Percentiles rank a stretch among this genome's conserved stretches.
Evolutionary conservation across 2,797 vertebrate species (phyloP).

Genomic region (Sebastes nivosus): DNA sequence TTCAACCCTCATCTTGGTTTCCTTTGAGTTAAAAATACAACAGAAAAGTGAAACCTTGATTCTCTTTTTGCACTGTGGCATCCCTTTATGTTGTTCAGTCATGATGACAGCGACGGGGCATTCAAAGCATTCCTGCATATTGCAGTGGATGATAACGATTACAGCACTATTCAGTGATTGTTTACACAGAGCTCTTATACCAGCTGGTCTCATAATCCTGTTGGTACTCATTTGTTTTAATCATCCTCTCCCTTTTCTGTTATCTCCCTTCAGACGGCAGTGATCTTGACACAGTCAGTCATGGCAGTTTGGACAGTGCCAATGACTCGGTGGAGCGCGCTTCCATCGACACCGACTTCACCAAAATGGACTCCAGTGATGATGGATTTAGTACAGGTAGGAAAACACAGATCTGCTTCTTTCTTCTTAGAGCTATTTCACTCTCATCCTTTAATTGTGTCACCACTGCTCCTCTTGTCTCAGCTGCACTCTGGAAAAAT

Average conservation of each 20-base stretch:
- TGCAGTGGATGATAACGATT: conserved; percentile 6
- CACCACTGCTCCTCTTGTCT: neutral
- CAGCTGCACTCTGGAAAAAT: neutral
- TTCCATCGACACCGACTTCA: conserved; percentile 87
- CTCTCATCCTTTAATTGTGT: conserved; percentile 15
- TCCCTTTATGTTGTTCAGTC: conserved; percentile 6
- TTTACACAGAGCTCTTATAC: neutral
- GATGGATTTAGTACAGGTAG: conserved; percentile 89
- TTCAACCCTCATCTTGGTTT: neutral
- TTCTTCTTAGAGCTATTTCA: neutral
- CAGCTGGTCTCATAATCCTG: conserved; percentile 6
- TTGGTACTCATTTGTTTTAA: conserved; percentile 11
- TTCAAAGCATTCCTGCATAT: conserved; percentile 20
- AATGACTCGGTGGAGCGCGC: conserved; percentile 87
- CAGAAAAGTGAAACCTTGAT: neutral
- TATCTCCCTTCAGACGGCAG: conserved; percentile 83
- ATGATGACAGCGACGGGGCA: conserved; percentile 3
- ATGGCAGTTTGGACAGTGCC: conserved; percentile 89
- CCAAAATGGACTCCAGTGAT: conserved; percentile 88
- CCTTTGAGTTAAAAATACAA: conserved; percentile 15
- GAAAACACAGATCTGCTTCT: neutral
- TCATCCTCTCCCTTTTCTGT: neutral
- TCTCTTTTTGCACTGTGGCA: neutral
- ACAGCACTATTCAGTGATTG: neutral
- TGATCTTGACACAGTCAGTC: conserved; percentile 90